Conservation (phyloP, 1,140 invertebrate species). For the Chionoecetes opilio region DNA sequence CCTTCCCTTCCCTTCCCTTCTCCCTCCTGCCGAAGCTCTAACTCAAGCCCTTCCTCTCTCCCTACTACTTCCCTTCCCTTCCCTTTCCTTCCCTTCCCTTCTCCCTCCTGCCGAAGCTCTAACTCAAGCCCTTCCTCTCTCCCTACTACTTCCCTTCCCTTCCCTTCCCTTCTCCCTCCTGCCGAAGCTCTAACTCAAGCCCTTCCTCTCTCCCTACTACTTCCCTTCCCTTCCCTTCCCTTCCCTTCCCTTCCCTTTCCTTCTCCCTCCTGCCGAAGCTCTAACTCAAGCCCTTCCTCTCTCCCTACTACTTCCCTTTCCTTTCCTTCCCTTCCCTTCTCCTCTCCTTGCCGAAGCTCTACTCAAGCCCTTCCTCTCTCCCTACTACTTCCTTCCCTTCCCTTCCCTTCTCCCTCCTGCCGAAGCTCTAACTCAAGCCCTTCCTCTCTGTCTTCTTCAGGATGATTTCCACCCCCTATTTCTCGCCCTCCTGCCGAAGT, state of each 20-base stretch:
- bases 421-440: background rate
- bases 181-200: too few relatives aligned
- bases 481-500: background rate
- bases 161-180: too few relatives aligned
- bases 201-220: too few relatives aligned
- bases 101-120: too few relatives aligned
- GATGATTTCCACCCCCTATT: too few relatives aligned
- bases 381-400: background rate
- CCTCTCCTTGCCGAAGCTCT: background rate
- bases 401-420: background rate
- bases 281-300: background rate
- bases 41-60: conserved; percentile 43
- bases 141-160: background rate
- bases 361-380: background rate
- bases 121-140: too few relatives aligned
- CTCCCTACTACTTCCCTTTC: background rate
- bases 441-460: background rate
- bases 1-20: background rate
- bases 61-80: background rate
- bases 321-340: background rate
- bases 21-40: background rate
- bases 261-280: background rate
- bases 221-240: background rate
- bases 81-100: too few relatives aligned
- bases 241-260: background rate